Evolutionary conservation across 2,113 vertebrate species (phyloP), one percentile per base, ranked within the genome.

Genomic region (Tapirus terrestris): DNA sequence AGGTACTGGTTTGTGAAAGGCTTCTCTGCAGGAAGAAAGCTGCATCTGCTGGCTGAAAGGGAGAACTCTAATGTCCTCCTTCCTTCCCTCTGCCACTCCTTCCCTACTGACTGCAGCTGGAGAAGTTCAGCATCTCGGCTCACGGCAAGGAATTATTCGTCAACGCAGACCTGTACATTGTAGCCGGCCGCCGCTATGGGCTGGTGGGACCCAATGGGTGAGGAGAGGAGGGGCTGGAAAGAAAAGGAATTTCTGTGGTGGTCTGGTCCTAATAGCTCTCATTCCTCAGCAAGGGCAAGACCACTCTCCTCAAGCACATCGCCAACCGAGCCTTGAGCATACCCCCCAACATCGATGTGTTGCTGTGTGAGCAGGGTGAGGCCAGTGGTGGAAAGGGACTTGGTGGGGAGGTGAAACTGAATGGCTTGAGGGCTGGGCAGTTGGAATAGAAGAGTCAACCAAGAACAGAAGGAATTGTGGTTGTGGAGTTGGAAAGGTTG

Each of bases 151-250:
- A 99, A 97, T 98, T 99, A 2, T 99, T 99, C 5, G 98, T 99
- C 97, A 99, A 99, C 0, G 99, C 99, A 2, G 99, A 99, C 96
- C 99, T 99, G 43, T 99, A 99, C 93, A 99, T 99, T 2, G 99
- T 99, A 16, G 99, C 99, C 0, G 99, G 99, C 63, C 99, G 99
- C 83, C 99, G 99, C 94, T 99, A 99, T 0, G 99, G 99, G 97
- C 98, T 99, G 23, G 99, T 99, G 43, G 99, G 99, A 89, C 99
- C 99, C 81, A 99, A 99, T 8, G 99, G 99, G 99, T 99, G 95
- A 98, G 98, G 98, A 58, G 9, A 33, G 2, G 36, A 31, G 31
- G 51, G n/a, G 39, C 73, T n/a, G 43, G 27, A 61, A 60, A 56
- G 63, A 33, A 23, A 33, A 63, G 29, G 61, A 36, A 4, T 45